Conservation (phyloP, 2,113 vertebrate species). For the Galemys pyrenaicus region DNA sequence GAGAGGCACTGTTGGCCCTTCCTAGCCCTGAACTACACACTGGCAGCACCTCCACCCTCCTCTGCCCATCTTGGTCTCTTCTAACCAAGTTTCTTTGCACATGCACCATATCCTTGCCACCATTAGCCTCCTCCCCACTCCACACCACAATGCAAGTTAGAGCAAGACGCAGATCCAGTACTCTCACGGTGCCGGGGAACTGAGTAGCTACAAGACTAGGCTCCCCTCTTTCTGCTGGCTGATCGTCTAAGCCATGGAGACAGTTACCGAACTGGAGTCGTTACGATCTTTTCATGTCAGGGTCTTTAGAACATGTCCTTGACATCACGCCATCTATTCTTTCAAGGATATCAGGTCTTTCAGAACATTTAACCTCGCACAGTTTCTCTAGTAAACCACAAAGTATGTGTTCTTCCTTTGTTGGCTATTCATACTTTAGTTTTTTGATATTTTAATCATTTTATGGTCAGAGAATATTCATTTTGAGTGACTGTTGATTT, state of each 20-base stretch:
- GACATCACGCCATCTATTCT: background rate
- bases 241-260: background rate
- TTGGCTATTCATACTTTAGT: background rate
- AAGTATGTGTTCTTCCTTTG: conserved; percentile 33
- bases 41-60: rapidly evolving
- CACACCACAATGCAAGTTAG: background rate
- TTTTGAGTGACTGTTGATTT: background rate
- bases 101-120: background rate
- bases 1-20: background rate
- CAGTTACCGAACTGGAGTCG: background rate
- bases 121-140: background rate
- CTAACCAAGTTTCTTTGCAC: background rate
- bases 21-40: background rate
- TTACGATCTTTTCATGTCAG: background rate
- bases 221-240: background rate
- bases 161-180: background rate
- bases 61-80: background rate
- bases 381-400: background rate
- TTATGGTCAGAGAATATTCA: background rate
- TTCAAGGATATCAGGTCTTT: conserved; percentile 18
- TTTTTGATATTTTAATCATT: background rate
- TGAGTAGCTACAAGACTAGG: background rate
- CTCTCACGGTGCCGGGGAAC: background rate
- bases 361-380: background rate
- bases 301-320: conserved; percentile 23